Percentiles rank a stretch among this genome's conserved stretches.
phyloP scores from a whole-genome alignment of 2,113 vertebrate genomes.

The Shinisaurus crocodilurus region DNA sequence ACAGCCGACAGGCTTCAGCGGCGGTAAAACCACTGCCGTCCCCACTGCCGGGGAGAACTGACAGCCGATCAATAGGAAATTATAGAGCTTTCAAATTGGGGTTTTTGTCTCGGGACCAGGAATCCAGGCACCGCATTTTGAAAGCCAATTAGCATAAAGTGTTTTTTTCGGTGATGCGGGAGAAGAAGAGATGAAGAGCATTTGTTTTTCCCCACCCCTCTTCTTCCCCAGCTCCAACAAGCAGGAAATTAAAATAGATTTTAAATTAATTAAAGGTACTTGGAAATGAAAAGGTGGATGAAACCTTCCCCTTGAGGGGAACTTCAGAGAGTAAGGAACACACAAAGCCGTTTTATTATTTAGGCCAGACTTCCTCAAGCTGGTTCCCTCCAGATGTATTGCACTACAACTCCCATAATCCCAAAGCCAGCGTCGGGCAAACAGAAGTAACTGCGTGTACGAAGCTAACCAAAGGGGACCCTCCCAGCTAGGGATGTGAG shows the following conservation, averaged over 20 bases:
- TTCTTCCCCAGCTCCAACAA: not conserved
- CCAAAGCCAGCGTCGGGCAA: no score
- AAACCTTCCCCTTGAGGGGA: not conserved
- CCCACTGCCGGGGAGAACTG: not conserved
- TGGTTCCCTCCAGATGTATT: no score
- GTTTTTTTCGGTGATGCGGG: not conserved
- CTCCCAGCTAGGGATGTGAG: no score
- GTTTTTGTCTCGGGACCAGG: not conserved
- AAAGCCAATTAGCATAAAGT: constrained; percentile 8
- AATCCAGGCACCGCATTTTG: not conserved
- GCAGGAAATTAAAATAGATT: constrained; percentile 30
- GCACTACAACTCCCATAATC: no score
- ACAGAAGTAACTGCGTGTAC: no score
- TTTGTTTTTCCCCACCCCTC: not conserved
- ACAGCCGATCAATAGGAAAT: constrained; percentile 38
- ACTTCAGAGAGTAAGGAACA: not conserved
- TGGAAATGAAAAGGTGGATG: accelerated
- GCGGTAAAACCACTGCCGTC: not conserved
- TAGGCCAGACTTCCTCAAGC: no score
- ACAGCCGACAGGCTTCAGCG: constrained; percentile 1
- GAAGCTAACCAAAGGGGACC: no score
- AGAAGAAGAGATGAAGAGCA: not conserved
- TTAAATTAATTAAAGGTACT: not conserved
- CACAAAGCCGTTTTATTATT: not conserved
- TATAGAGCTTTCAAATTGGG: constrained; percentile 2